Base-by-base conservation (phyloP, 2,113 vertebrate genomes). In the Riparia riparia region DNA sequence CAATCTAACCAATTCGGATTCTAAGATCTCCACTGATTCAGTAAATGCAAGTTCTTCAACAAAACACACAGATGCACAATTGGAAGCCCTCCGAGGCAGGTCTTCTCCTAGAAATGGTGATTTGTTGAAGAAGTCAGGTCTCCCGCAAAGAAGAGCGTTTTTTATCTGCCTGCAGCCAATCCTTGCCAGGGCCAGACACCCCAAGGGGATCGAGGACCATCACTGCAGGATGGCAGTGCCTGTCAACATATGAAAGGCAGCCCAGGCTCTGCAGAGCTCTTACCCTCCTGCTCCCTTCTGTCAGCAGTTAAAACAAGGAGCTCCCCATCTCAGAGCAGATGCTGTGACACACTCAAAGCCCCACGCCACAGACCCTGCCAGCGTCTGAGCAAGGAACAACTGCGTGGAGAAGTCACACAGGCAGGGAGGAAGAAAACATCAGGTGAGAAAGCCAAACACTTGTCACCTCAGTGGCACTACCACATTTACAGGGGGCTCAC, bases 301-400 rank as follows among this genome's bases (percentile, higher is more conserved):
- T 53, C 83, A 91, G 44, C 29, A 51, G 71, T 2, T 47, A 63
- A 65, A 82, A 51, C 9, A 84, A 82, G 4, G 2, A 32, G 60
- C 28, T 78, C 16, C 21, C 37, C 5, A 2, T 25, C 29, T 17
- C n/a, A 10, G 19, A 31, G 31, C 51, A 54, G 42, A 32, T 0
- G 0, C 31, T 1, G 0, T 14, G 31, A n/a, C 0, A 0, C 42
- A 50, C 69, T n/a, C 29, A 26, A 28, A 28, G 37, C 41, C 45
- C 31, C 26, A 8, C 0, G 0, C 64, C 34, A 60, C 68, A 34
- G 0, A 2, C 32, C 49, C 32, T 8, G 65, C 29, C 54, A 60
- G 45, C 1, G 0, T 3, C 44, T 3, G 1, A 16, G 25, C 21
- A 34, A 65, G 54, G 78, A 87, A 47, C 4, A 1, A 47, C 3